Evolutionary conservation across 2,797 vertebrate species (phyloP), one percentile per base, ranked within the genome.

Genomic region (Periophthalmus magnuspinnatus): DNA sequence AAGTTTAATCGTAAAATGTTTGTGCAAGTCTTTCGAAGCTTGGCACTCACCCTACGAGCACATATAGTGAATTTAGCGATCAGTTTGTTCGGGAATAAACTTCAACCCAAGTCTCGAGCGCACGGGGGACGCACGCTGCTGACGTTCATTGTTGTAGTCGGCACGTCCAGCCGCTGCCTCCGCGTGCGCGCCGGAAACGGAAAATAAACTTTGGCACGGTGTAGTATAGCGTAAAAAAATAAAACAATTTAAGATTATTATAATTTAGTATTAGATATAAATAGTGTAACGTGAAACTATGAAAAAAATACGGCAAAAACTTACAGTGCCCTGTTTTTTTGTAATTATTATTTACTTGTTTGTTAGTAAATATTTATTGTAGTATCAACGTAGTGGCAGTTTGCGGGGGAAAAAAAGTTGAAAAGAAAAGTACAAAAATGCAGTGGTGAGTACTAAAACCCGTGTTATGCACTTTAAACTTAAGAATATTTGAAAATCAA

Each of bases 11-110:
- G 50, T 13, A 64, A 62, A n/a, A 7, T 22, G 10, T 19, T 22
- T 0, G 21, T 22, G 48, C 0, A 19, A 14, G 28, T 11, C 19
- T 19, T 11, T 45, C 0, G 28, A 57, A 56, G 41, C 73, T 2
- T 28, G 7, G 58, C 7, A 89, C 88, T 91, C 87, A 91, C 89
- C 87, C 60, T 66, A 38, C 32, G 71, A 77, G 75, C 71, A 72
- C 85, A 83, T 89, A 72, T 38, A 67, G 67, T 21, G 62, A 61
- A 55, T 61, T 1, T 64, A 21, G 9, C 22, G 33, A 77, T 24
- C 36, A 21, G 72, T 61, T 83, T 75, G 72, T 55, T 55, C 45
- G 71, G 28, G 56, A 14, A 76, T 59, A 69, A 82, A 79, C 69
- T 67, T 75, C 41, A 13, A 16, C 13, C 68, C 58, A 74, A 38